These are phyloP conservation scores for Mirounga angustirostris DNA, from an alignment of 2,113 vertebrate species.

Conservation along the genomic window DNA sequence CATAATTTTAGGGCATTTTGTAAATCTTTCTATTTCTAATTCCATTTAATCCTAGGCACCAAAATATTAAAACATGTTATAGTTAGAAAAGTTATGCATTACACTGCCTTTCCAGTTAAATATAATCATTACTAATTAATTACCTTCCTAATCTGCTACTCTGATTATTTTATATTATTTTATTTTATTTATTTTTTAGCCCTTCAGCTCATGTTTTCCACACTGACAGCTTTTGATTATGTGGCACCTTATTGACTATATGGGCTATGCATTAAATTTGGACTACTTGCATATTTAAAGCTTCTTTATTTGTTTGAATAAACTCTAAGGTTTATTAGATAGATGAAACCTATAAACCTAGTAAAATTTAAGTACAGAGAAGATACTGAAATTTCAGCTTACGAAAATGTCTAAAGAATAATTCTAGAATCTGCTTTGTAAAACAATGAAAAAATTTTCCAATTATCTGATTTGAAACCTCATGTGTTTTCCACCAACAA, in stretches of 20 bases:
- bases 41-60: background rate
- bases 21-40: conserved; percentile 8
- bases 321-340: background rate
- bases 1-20: background rate
- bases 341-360: background rate
- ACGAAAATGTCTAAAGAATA: background rate
- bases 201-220: background rate
- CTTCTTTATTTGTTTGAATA: background rate
- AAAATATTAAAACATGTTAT: background rate
- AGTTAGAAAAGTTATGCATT: background rate
- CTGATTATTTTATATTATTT: background rate
- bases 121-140: background rate
- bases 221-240: background rate
- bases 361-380: background rate
- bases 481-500: background rate
- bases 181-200: background rate
- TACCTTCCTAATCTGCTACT: background rate
- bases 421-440: background rate
- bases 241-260: background rate
- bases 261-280: background rate
- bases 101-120: background rate
- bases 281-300: background rate
- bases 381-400: background rate
- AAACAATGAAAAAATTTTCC: background rate
- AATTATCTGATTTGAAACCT: background rate